phyloP scores from a whole-genome alignment of 2,797 vertebrate genomes.

The Aselliscus stoliczkanus region DNA sequence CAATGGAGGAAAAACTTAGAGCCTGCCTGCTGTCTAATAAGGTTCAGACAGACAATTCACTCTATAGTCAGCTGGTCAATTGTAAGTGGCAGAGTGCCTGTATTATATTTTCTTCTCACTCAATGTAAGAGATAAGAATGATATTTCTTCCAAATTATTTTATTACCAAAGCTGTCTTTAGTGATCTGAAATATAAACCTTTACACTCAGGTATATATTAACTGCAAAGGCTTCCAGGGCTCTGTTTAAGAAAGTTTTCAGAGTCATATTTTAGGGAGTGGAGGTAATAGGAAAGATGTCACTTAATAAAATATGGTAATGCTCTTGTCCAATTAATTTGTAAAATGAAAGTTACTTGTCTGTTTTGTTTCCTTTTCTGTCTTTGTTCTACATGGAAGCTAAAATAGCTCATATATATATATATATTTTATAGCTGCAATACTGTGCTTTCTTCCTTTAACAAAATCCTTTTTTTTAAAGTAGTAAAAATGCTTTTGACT shows the following conservation, averaged over 20 bases:
- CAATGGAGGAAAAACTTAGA: not conserved
- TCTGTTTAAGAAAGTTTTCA: not conserved
- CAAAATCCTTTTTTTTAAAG: not conserved
- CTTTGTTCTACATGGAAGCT: not conserved
- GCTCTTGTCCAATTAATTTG: not conserved
- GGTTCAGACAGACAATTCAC: not conserved
- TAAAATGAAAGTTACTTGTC: not conserved
- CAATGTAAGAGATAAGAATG: not conserved
- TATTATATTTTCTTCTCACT: not conserved
- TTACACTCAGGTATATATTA: not conserved
- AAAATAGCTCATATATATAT: too few relatives aligned
- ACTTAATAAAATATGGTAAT: not conserved
- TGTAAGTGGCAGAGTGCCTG: not conserved
- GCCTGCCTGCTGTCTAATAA: not conserved
- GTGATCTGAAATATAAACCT: slow-evolving; percentile 7
- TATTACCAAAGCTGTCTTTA: not conserved
- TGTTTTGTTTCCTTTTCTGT: not conserved
- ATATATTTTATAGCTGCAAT: not conserved
- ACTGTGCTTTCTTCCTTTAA: not conserved
- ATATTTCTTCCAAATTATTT: not conserved
- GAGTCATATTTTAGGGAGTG: not conserved
- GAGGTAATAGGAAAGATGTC: not conserved
- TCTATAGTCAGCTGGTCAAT: not conserved
- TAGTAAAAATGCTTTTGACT: not conserved
- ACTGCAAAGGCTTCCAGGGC: not conserved